Conservation (phyloP, 2,888 invertebrate genomes). For the Clistopyga incitator region DNA sequence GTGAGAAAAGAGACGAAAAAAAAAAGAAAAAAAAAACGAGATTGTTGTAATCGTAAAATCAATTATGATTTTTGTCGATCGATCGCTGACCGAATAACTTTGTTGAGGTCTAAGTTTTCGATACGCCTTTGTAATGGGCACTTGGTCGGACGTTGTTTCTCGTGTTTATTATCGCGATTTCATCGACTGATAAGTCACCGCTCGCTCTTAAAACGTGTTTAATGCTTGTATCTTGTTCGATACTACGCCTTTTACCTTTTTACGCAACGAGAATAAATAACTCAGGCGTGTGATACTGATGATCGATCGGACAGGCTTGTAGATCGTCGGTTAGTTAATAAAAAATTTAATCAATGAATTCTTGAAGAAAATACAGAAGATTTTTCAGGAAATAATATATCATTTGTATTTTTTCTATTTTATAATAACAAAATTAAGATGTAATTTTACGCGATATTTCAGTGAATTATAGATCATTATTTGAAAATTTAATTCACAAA, state of each 20-base stretch:
- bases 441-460: background rate
- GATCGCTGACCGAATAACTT: background rate
- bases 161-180: slow-evolving; percentile 8
- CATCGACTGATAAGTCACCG: slow-evolving; percentile 11
- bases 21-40: background rate
- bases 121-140: background rate
- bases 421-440: too few species aligned
- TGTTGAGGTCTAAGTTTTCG: background rate
- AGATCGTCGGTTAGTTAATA: background rate
- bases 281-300: background rate
- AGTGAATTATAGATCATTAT: background rate
- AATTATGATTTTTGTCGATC: background rate
- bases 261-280: slow-evolving; percentile 12
- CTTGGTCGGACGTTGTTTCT: background rate
- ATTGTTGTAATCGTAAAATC: background rate
- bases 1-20: background rate
- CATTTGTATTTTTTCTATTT: too few species aligned
- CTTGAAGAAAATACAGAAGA: too few species aligned
- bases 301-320: slow-evolving; percentile 14
- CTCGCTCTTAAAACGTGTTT: background rate
- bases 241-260: slow-evolving; percentile 32
- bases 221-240: slow-evolving; percentile 20
- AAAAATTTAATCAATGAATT: too few species aligned
- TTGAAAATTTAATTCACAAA: background rate
- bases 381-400: too few species aligned